These are phyloP conservation scores for Neogobius melanostomus DNA, from an alignment of 2,113 vertebrate species.

Conservation along the genomic window DNA sequence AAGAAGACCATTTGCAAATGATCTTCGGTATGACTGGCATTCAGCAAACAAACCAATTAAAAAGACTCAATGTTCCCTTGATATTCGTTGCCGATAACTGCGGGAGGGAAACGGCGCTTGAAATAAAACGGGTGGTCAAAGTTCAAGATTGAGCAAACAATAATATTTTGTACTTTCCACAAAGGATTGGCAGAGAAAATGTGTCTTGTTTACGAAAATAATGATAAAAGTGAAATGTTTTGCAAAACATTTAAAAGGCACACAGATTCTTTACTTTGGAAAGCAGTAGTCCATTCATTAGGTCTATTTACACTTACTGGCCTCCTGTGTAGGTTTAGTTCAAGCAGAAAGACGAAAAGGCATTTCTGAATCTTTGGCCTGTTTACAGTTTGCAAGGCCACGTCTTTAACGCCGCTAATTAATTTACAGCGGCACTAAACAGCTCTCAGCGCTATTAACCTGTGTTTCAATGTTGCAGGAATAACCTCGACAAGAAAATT, in stretches of 20 bases:
- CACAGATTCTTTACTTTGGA: not conserved
- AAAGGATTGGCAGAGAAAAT: constrained; percentile 6
- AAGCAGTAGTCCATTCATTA: not conserved
- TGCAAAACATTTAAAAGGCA: constrained; percentile 2
- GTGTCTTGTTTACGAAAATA: constrained; percentile 6
- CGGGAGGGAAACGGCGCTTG: not conserved
- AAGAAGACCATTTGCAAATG: not conserved
- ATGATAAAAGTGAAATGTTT: constrained; percentile 1
- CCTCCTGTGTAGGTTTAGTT: constrained; percentile 7
- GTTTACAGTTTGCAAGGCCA: not conserved
- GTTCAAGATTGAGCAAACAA: constrained; percentile 4
- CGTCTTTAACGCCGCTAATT: constrained; percentile 18
- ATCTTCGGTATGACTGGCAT: constrained; percentile 4
- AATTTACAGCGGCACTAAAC: constrained; percentile 27
- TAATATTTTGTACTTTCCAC: constrained; percentile 3
- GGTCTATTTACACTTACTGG: constrained; percentile 21
- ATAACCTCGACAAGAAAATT: constrained; percentile 20
- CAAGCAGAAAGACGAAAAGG: not conserved
- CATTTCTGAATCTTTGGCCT: not conserved
- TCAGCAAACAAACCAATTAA: constrained; percentile 5
- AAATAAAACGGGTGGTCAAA: constrained; percentile 3
- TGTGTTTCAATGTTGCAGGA: constrained; percentile 13
- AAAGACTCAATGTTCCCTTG: not conserved
- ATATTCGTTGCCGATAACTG: not conserved
- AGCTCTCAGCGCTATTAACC: constrained; percentile 34